Percentiles rank a stretch among this genome's conserved stretches.
Evolutionary conservation across 2,888 invertebrate genomes (phyloP).

Genomic region (Apamea crenata): DNA sequence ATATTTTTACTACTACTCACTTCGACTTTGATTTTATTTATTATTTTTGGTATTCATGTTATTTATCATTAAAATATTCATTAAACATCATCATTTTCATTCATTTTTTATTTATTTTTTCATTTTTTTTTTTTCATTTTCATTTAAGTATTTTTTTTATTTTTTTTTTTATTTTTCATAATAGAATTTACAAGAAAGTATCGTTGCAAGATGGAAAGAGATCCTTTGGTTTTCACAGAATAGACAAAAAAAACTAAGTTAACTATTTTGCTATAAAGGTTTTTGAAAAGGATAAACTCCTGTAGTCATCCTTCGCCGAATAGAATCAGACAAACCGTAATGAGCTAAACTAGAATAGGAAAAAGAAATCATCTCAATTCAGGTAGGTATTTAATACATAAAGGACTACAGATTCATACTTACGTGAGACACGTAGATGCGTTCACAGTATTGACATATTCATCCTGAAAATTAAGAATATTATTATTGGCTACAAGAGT

Average conservation of each 20-base stretch:
- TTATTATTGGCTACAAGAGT: not conserved
- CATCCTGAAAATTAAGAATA: constrained; percentile 66
- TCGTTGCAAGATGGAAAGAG: not conserved
- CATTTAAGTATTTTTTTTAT: no score
- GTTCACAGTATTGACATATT: constrained; percentile 63
- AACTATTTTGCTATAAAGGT: not conserved
- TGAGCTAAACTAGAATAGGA: not conserved
- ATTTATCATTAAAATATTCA: no score
- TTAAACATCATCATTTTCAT: no score
- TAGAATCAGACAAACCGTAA: not conserved
- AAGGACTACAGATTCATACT: constrained; percentile 44
- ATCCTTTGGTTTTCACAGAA: not conserved
- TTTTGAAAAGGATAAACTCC: not conserved
- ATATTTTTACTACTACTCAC: no score
- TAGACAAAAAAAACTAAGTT: not conserved
- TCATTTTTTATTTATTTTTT: no score
- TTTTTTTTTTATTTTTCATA: no score
- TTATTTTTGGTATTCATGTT: no score
- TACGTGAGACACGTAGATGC: constrained; percentile 76
- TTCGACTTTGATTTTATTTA: no score
- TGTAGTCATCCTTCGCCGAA: no score
- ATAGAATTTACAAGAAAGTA: not conserved
- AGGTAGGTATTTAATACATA: not conserved
- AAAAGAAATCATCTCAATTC: not conserved
- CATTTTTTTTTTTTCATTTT: no score